A percentile compares a stretch with the other conserved stretches of the same genome.
Evolutionary conservation across 2,113 vertebrate genomes (phyloP).

Genomic region (Gobius niger): DNA sequence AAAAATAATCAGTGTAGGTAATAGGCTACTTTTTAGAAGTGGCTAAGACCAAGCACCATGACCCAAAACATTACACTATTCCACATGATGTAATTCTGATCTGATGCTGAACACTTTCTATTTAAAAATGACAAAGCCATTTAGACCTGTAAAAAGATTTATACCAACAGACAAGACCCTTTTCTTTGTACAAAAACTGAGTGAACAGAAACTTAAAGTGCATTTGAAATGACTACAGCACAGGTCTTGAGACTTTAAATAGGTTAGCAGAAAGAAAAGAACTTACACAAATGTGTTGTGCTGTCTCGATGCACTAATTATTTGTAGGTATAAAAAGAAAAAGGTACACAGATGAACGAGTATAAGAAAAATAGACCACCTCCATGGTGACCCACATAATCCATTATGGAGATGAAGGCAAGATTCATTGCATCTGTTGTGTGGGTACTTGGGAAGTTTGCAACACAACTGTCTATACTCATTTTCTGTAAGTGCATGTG

Average conservation of each 20-base stretch:
- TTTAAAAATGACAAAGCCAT: too few species aligned
- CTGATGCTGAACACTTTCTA: too few species aligned
- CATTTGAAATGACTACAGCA: conserved; percentile 28
- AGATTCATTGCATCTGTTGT: conserved; percentile 46
- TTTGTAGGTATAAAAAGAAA: conserved; percentile 74
- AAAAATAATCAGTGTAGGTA: too few species aligned
- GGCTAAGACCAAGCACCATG: too few species aligned
- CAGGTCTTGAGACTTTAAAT: conserved; percentile 67
- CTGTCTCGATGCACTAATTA: conserved; percentile 68
- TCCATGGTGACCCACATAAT: conserved; percentile 74
- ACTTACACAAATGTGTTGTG: conserved; percentile 52
- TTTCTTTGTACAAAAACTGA: not conserved
- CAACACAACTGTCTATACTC: conserved; percentile 34
- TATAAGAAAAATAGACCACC: conserved; percentile 76
- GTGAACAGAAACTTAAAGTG: conserved; percentile 6
- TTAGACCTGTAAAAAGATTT: too few species aligned
- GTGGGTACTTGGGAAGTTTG: conserved; percentile 44
- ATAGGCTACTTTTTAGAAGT: too few species aligned
- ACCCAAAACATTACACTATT: too few species aligned
- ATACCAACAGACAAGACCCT: too few species aligned
- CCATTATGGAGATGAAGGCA: conserved; percentile 69
- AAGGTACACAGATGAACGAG: conserved; percentile 63
- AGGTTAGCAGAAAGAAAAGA: conserved; percentile 65
- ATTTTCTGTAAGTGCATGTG: conserved; percentile 14
- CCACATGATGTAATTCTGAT: too few species aligned